These are phyloP conservation scores for Musca domestica DNA, from an alignment of 1,140 invertebrate genomes.

Conservation along the genomic window DNA sequence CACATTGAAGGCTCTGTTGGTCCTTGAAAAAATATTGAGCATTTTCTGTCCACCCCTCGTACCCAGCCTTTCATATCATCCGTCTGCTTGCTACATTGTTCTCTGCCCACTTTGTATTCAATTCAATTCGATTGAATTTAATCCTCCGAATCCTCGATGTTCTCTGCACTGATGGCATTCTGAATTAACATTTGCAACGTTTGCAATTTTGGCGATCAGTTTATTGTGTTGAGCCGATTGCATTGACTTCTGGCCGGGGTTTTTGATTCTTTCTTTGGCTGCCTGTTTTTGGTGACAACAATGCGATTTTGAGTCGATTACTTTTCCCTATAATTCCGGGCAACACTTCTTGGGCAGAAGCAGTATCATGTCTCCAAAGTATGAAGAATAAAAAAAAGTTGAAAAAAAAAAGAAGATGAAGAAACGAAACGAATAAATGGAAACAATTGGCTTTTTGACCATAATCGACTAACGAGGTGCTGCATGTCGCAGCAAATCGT, in stretches of 20 bases:
- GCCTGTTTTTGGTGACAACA: neutral
- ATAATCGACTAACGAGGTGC: conserved; percentile 29
- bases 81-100: neutral
- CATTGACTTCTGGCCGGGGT: neutral
- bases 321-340: neutral
- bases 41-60: too few relatives aligned
- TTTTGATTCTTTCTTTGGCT: neutral
- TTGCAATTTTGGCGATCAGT: neutral
- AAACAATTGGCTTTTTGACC: conserved; percentile 15
- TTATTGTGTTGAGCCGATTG: neutral
- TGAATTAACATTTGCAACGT: neutral
- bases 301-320: conserved; percentile 3
- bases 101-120: conserved; percentile 11
- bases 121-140: conserved; percentile 21
- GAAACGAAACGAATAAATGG: neutral
- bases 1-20: too few relatives aligned
- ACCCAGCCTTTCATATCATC: too few relatives aligned
- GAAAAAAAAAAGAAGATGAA: too few relatives aligned
- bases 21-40: too few relatives aligned
- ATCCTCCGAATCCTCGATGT: conserved; percentile 2
- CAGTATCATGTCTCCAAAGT: too few relatives aligned
- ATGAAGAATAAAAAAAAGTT: too few relatives aligned
- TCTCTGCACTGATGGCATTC: neutral
- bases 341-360: neutral
- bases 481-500: conserved; percentile 7